Evolutionary conservation across 2,888 invertebrate species (phyloP), one percentile per base, ranked within the genome.

Genomic region (Sclerodermus sp.): DNA sequence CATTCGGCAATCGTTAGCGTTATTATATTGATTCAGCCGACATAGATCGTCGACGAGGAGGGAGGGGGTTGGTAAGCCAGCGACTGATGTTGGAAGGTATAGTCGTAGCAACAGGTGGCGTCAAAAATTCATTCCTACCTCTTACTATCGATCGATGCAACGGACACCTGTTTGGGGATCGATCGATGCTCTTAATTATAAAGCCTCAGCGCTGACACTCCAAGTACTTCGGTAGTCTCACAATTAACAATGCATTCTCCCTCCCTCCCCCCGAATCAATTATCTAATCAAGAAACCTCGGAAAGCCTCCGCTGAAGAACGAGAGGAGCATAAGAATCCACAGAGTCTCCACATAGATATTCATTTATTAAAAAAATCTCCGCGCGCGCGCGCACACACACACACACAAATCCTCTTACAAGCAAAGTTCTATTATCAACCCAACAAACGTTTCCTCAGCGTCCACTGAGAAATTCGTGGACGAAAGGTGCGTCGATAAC

Each of bases 41-140:
- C 12, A 12, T 38, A 38, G 45, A 45, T 48, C 36, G 39, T 12
- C 16, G 37, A 13, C 30, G 42, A 37, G 34, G 34, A 40, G 37
- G 31, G 30, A 12, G 36, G 42, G n/a, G n/a, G n/a, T n/a, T n/a
- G n/a, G n/a, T n/a, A n/a, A n/a, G n/a, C n/a, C n/a, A n/a, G n/a
- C n/a, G 23, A 8, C 23, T 8, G 23, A 23, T 23, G 23, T 23
- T 23, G 42, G 31, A 39, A 45, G 42, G 38, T 32, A 40, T 32
- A 17, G 38, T 40, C 9, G 15, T 34, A 56, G 67, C 67, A 67
- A 67, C 67, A 67, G 67, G 67, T 67, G 62, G 67, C 55, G 58
- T 66, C 62, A 67, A 67, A 67, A 67, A 67, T 67, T 66, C 55
- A 67, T 64, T 65, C 61, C 55, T 31, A 44, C 53, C 49, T 47